These are phyloP conservation scores for Turdus rufiventris DNA, from an alignment of 2,113 vertebrate species.

Conservation along the genomic window DNA sequence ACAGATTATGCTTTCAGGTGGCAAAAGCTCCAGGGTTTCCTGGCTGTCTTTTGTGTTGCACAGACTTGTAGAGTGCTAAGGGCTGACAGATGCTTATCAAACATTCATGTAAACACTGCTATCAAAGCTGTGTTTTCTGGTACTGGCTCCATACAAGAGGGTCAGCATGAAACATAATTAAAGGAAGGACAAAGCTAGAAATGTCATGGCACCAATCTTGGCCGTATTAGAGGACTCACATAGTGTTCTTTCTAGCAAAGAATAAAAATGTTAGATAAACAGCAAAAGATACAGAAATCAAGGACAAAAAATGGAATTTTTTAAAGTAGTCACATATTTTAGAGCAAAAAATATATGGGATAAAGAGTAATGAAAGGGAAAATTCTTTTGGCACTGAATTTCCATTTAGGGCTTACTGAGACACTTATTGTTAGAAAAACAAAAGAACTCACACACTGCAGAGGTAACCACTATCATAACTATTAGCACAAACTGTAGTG, in stretches of 20 bases:
- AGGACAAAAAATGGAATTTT: neutral
- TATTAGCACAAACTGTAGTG: neutral
- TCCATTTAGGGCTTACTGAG: neutral
- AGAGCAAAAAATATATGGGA: neutral
- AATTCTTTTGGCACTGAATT: neutral
- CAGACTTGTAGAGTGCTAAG: slow-evolving; percentile 59
- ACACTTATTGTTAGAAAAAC: neutral
- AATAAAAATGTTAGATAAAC: neutral
- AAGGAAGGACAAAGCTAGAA: slow-evolving; percentile 37
- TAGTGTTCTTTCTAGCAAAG: neutral
- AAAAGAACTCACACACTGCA: neutral
- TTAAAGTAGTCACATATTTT: neutral
- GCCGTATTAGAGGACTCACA: neutral
- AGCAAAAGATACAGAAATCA: neutral
- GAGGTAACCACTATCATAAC: neutral
- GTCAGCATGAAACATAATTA: slow-evolving; percentile 69
- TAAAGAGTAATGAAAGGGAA: neutral
- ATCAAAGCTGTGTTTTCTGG: slow-evolving; percentile 62
- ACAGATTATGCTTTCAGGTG: slow-evolving; percentile 68
- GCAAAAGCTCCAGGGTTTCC: slow-evolving; percentile 63
- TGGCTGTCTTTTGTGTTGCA: slow-evolving; percentile 61
- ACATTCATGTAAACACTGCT: slow-evolving; percentile 74
- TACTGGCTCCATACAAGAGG: slow-evolving; percentile 41
- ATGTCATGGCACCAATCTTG: slow-evolving; percentile 21
- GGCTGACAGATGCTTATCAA: slow-evolving; percentile 77